These are phyloP conservation scores for Porites lutea DNA, from an alignment of 64 coral and sea anemone genomes.

Conservation along the genomic window DNA sequence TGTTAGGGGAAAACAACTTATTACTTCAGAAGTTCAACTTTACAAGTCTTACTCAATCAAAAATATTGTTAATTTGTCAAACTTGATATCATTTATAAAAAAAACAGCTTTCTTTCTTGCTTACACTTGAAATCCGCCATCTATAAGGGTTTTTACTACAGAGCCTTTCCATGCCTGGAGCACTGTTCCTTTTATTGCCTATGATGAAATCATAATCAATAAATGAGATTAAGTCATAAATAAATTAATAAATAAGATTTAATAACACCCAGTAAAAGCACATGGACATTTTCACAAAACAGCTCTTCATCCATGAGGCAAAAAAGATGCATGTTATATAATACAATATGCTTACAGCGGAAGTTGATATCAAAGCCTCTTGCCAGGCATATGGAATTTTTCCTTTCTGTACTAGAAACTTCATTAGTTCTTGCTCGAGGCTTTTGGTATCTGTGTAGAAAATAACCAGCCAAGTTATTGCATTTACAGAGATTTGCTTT, in stretches of 20 bases:
- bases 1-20: too few species aligned
- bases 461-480: neutral
- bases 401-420: constrained; percentile 32
- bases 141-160: constrained; percentile 35
- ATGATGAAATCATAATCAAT: neutral
- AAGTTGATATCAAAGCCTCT: constrained; percentile 57
- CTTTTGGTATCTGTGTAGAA: constrained; percentile 49
- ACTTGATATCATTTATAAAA: too few species aligned
- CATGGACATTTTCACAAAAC: too few species aligned
- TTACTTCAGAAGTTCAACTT: too few species aligned
- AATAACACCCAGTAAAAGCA: neutral
- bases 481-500: neutral
- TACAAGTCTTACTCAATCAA: too few species aligned
- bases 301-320: neutral
- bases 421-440: constrained; percentile 52
- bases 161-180: constrained; percentile 58
- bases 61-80: too few species aligned
- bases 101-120: neutral
- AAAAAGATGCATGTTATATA: neutral
- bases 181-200: constrained; percentile 26
- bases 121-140: constrained; percentile 55
- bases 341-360: constrained; percentile 43
- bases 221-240: neutral
- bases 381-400: constrained; percentile 79
- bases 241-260: neutral